Base-by-base conservation (phyloP, 2,113 vertebrate genomes). In the Notiomystis cincta region DNA sequence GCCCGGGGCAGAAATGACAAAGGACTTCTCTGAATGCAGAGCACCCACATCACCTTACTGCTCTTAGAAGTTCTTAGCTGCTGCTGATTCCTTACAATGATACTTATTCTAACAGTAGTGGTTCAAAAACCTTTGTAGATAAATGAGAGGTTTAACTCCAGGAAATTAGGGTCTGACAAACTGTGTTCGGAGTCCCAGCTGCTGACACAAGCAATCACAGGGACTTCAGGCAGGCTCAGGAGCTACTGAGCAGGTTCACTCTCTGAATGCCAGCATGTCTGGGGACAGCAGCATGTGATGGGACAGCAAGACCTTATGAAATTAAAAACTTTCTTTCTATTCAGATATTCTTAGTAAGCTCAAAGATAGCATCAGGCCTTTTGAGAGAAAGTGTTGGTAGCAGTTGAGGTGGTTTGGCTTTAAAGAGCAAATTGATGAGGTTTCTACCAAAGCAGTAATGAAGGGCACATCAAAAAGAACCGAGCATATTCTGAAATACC, bases 61-160 rank as follows among this genome's bases (percentile, higher is more conserved):
- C 31, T 30, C n/a, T 61, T 48, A 28, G 25, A 66, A 33, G 31
- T 54, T 50, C 56, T 44, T n/a, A 62, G 31, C 71, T 51, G 66
- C 66, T 77, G 35, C 15, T 24, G 28, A 1, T 79, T 50, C 37
- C 17, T 75, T 81, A 10, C 22, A 13, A 35, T 10, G 31, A 30
- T 64, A 8, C 48, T 35, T 54, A 27, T 15, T 22, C 51, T 51
- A 48, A 37, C 48, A 47, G 12, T 6, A 18, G 33, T 0, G 0
- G 28, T 89, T 60, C 70, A 15, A 90, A 70, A 85, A 89, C 7
- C 19, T 2, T 27, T 77, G 48, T 27, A 21, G 69, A 48, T 42
- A 30, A 71, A 19, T 19, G 30, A 48, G 40, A 28, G 11, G 5
- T 67, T 73, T 72, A 45, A 27, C 35, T 51, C 21, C 21, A 1